Percentiles rank a stretch among this genome's conserved stretches.
Conservation (phyloP, 2,113 vertebrate species). For the Mus musculus region DNA sequence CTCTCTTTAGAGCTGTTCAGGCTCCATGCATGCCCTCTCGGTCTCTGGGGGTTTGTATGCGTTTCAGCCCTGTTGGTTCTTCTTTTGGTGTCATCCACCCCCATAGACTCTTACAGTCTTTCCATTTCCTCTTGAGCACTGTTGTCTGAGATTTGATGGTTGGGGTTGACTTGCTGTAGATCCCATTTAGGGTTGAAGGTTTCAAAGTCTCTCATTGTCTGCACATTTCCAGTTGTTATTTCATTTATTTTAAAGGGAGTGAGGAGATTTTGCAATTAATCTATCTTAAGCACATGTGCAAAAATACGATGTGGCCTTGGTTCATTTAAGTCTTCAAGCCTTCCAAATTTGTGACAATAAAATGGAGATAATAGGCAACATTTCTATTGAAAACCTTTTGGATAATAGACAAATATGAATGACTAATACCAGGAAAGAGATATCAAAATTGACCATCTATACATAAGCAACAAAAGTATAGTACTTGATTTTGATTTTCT, state of each 20-base stretch:
- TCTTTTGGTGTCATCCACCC: neutral
- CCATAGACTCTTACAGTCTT: neutral
- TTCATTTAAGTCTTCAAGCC: neutral
- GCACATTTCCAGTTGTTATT: neutral
- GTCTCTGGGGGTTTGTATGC: neutral
- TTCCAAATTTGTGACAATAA: slow-evolving; percentile 15
- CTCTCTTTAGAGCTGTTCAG: neutral
- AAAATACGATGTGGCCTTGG: neutral
- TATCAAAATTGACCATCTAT: neutral
- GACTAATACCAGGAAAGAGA: neutral
- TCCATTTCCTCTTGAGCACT: neutral
- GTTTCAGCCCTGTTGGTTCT: neutral
- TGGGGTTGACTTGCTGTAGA: no score
- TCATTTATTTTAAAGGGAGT: neutral
- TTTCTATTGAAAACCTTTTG: neutral
- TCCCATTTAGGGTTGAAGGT: no score
- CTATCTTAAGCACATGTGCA: neutral
- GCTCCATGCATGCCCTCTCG: no score
- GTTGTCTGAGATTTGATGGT: no score
- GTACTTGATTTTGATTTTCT: neutral
- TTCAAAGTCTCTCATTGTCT: neutral
- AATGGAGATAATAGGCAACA: neutral
- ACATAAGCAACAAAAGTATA: neutral
- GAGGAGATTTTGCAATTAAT: neutral
- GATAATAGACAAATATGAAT: neutral